phyloP scores from a whole-genome alignment of 1,140 invertebrate species.

The Teleogryllus occipitalis region DNA sequence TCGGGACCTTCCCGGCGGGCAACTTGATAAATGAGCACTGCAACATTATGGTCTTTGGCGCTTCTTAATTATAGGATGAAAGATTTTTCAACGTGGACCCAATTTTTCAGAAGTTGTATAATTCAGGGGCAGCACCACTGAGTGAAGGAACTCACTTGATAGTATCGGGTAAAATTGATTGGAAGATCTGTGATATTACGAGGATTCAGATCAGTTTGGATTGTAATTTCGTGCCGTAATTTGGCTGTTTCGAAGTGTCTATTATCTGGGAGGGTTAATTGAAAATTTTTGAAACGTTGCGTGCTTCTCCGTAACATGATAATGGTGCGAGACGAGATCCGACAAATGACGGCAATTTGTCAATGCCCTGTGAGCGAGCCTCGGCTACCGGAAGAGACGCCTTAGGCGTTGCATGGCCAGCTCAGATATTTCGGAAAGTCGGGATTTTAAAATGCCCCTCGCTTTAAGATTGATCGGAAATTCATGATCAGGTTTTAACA shows the following conservation, averaged over 20 bases:
- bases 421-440: no score
- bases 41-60: background rate
- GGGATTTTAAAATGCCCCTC: no score
- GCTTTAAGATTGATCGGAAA: no score
- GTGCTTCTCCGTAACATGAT: background rate
- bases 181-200: background rate
- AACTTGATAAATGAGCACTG: background rate
- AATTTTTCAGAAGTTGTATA: background rate
- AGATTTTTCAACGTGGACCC: background rate
- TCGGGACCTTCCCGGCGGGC: no score
- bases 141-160: background rate
- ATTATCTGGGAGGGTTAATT: background rate
- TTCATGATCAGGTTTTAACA: no score
- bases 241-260: background rate
- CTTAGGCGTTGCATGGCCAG: no score
- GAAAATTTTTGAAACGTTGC: background rate
- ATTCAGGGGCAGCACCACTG: background rate
- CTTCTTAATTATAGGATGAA: slow-evolving; percentile 2
- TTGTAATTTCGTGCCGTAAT: background rate
- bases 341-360: background rate
- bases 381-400: background rate
- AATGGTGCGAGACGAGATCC: background rate
- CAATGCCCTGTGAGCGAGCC: background rate
- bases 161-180: background rate
- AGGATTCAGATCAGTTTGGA: background rate